These are phyloP conservation scores for Melanerpes aurifrons DNA, from an alignment of 2,113 vertebrate species.

Conservation along the genomic window DNA sequence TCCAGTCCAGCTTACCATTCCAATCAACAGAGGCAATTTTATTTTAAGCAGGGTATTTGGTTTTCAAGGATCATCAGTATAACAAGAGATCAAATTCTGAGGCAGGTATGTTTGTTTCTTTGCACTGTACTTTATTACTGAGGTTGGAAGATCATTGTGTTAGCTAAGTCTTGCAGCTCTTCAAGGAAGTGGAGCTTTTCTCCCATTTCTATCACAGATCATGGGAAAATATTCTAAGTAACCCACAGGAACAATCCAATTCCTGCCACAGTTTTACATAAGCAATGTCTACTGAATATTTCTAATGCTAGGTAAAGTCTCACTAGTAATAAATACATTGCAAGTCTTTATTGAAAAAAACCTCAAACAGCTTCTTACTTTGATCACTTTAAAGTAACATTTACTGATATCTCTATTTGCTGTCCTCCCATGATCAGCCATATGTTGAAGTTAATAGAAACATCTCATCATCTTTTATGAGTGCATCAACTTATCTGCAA, in stretches of 20 bases:
- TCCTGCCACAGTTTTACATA: not conserved
- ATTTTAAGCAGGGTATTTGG: not conserved
- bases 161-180: not conserved
- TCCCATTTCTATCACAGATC: not conserved
- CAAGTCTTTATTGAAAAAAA: not conserved
- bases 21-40: not conserved
- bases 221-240: not conserved
- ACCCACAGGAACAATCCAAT: not conserved
- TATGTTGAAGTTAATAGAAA: constrained; percentile 36
- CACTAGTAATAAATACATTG: not conserved
- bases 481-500: constrained; percentile 75
- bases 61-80: not conserved
- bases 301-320: not conserved
- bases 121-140: not conserved
- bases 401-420: not conserved
- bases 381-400: not conserved
- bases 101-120: not conserved
- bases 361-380: not conserved
- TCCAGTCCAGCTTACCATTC: not conserved
- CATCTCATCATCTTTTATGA: constrained; percentile 76
- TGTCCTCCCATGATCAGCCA: constrained; percentile 35
- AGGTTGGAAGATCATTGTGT: not conserved
- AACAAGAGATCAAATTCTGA: not conserved
- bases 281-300: not conserved
- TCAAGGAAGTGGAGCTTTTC: not conserved